Percentiles rank a stretch among this genome's conserved stretches.
Conservation (phyloP, 2,888 invertebrate species). For the Drosophila nr. perissopoda region DNA sequence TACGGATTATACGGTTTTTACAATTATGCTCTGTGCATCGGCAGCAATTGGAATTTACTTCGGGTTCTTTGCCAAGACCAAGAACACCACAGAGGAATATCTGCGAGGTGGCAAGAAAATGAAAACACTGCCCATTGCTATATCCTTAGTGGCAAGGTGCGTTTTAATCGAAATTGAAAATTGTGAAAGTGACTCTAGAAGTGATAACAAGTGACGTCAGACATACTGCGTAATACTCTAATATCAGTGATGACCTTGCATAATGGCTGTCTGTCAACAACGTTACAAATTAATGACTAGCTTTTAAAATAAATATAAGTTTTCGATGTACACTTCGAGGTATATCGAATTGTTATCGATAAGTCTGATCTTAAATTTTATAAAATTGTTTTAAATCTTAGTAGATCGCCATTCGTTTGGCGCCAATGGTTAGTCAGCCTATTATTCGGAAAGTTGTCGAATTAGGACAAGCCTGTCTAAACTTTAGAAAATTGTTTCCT, state of each 20-base stretch:
- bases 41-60: slow-evolving; percentile 87
- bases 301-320: neutral
- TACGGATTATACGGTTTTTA: slow-evolving; percentile 87
- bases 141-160: slow-evolving; percentile 87
- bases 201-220: neutral
- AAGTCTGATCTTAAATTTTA: too few relatives aligned
- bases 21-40: slow-evolving; percentile 86
- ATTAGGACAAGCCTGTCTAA: too few relatives aligned
- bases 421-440: too few relatives aligned
- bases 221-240: neutral
- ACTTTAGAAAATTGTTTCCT: too few relatives aligned
- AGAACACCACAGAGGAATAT: slow-evolving; percentile 86
- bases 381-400: too few relatives aligned
- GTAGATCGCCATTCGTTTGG: too few relatives aligned
- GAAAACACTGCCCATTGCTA: slow-evolving; percentile 87
- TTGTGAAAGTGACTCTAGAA: neutral
- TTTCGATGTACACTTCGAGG: neutral
- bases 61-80: slow-evolving; percentile 85
- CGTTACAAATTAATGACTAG: neutral
- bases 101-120: slow-evolving; percentile 87
- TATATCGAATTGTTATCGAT: neutral
- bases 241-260: neutral
- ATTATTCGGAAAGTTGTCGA: too few relatives aligned
- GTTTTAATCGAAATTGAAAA: neutral
- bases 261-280: neutral